phyloP scores from a whole-genome alignment of 2,888 invertebrate species.

The Cephus pygmeus region DNA sequence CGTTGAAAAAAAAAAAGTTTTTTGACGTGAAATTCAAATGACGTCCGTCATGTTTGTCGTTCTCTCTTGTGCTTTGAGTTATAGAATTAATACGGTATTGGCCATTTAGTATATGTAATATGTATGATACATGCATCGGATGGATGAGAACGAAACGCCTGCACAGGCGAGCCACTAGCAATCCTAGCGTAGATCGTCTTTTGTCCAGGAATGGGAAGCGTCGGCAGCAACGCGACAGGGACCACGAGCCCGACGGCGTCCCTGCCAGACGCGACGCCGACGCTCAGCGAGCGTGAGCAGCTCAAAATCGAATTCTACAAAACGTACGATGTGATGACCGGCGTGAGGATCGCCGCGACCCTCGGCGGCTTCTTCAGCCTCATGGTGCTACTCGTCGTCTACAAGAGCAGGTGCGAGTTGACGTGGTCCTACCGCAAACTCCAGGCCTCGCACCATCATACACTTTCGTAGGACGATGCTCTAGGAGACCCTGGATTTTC shows the following conservation, averaged over 20 bases:
- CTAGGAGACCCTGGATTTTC: neutral
- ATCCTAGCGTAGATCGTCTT: constrained; percentile 2
- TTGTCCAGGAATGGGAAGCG: constrained; percentile 55
- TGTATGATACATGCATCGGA: neutral
- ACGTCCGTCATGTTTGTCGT: neutral
- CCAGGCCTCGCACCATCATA: neutral
- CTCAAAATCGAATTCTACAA: constrained; percentile 86
- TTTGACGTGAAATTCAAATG: neutral
- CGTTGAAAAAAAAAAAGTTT: neutral
- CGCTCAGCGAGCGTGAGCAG: constrained; percentile 73
- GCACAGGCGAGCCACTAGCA: neutral
- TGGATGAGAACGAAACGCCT: neutral
- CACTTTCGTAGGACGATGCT: neutral
- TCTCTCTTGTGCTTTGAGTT: neutral
- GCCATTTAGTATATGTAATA: neutral
- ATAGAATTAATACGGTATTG: neutral
- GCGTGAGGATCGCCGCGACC: constrained; percentile 90
- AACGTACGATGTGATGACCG: constrained; percentile 94
- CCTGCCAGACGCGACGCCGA: constrained; percentile 64
- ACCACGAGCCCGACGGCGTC: constrained; percentile 68
- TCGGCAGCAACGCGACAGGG: constrained; percentile 62
- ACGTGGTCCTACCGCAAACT: neutral
- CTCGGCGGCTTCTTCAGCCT: constrained; percentile 91
- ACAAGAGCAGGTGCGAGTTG: constrained; percentile 76
- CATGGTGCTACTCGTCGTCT: constrained; percentile 91